phyloP scores from a whole-genome alignment of 1,140 invertebrate species.

The Chironomus striatipennis region DNA sequence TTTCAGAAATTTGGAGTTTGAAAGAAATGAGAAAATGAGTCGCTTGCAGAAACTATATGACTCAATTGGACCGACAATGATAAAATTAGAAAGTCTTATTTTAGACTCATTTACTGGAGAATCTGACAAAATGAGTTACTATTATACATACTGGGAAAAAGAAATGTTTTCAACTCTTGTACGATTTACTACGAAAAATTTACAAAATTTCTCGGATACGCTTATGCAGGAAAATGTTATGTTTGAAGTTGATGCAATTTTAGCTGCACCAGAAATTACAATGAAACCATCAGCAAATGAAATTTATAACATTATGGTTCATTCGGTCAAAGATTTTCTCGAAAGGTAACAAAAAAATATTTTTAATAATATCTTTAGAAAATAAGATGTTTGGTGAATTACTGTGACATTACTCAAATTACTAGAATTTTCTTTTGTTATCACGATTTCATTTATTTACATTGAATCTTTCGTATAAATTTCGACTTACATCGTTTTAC shows the following conservation, averaged over 20 bases:
- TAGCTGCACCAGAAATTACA: slow-evolving; percentile 63
- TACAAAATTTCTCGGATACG: slow-evolving; percentile 57
- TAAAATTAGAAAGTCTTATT: slow-evolving; percentile 71
- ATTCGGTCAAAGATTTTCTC: slow-evolving; percentile 55
- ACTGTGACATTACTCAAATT: too few relatives aligned
- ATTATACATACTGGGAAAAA: slow-evolving; percentile 61
- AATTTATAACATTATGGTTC: slow-evolving; percentile 62
- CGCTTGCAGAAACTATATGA: slow-evolving; percentile 60
- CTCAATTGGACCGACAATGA: slow-evolving; percentile 63
- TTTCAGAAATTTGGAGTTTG: slow-evolving; percentile 56
- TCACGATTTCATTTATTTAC: background rate
- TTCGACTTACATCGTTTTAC: too few relatives aligned
- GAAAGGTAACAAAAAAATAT: slow-evolving; percentile 40
- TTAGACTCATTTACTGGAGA: slow-evolving; percentile 54
- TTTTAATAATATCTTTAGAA: too few relatives aligned
- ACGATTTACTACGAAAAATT: slow-evolving; percentile 57
- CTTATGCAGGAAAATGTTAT: slow-evolving; percentile 51
- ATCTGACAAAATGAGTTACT: slow-evolving; percentile 53
- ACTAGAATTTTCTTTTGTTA: background rate
- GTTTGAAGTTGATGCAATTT: slow-evolving; percentile 67
- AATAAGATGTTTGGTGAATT: too few relatives aligned
- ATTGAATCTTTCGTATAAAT: too few relatives aligned
- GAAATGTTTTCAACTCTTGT: slow-evolving; percentile 47
- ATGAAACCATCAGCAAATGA: slow-evolving; percentile 63
- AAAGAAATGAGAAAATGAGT: slow-evolving; percentile 54